Evolutionary conservation across 1,140 invertebrate species (phyloP).

Genomic region (Hestina assimilis): DNA sequence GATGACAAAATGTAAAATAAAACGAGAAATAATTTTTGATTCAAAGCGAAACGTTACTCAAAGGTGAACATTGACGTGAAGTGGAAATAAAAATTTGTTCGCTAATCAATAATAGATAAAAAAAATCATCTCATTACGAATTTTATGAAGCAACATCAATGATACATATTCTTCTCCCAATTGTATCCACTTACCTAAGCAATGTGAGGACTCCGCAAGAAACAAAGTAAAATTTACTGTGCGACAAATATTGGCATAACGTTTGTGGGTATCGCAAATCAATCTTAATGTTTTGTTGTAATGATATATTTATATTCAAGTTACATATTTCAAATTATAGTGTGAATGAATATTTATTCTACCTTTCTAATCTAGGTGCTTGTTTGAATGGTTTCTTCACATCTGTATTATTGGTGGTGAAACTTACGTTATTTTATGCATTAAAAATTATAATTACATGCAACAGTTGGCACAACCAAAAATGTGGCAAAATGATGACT

Average conservation of each 20-base stretch:
- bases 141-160: constrained; percentile 60
- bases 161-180: constrained; percentile 47
- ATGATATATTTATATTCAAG: neutral
- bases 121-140: constrained; percentile 29
- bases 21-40: constrained; percentile 53
- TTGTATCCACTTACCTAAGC: constrained; percentile 74
- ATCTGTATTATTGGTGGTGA: constrained; percentile 8
- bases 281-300: constrained; percentile 14
- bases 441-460: constrained; percentile 42
- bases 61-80: constrained; percentile 54
- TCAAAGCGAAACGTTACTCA: constrained; percentile 78
- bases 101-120: constrained; percentile 51
- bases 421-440: constrained; percentile 13
- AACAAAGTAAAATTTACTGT: constrained; percentile 77
- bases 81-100: constrained; percentile 46
- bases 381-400: constrained; percentile 8
- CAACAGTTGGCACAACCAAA: constrained; percentile 61
- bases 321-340: neutral
- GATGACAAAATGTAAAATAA: constrained; percentile 46
- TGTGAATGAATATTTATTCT: constrained; percentile 20
- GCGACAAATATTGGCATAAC: constrained; percentile 59
- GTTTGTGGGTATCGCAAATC: constrained; percentile 48
- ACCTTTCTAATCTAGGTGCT: constrained; percentile 24
- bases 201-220: constrained; percentile 78
- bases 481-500: constrained; percentile 67